phyloP scores from a whole-genome alignment of 2,797 vertebrate species.

The Tinamus major region DNA sequence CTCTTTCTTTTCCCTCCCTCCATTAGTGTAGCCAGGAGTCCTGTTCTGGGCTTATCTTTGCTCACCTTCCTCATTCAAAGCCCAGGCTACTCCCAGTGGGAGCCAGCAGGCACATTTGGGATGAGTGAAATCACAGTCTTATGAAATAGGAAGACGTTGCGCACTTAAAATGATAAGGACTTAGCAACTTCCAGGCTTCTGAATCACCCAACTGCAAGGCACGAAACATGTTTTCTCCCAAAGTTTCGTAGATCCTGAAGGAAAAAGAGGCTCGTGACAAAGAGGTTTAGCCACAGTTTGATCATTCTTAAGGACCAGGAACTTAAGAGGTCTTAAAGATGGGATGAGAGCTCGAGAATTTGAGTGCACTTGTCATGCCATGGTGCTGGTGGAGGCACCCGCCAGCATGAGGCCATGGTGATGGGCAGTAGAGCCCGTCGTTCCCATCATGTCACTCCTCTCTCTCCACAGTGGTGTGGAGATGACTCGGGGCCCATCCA shows the following conservation, averaged over 20 bases:
- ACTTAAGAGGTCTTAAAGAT: conserved; percentile 15
- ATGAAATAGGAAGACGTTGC: fast-evolving
- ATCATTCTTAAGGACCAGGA: conserved; percentile 28
- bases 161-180: not conserved
- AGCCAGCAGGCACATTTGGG: not conserved
- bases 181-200: not conserved
- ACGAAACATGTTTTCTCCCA: not conserved
- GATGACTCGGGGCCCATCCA: conserved; percentile 56
- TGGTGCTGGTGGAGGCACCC: not conserved
- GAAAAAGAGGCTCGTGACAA: conserved; percentile 13
- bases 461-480: not conserved
- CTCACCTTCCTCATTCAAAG: not conserved
- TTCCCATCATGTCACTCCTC: fast-evolving
- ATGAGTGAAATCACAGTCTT: not conserved
- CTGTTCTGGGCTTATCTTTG: not conserved
- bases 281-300: not conserved
- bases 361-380: not conserved
- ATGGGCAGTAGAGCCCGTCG: not conserved
- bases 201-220: not conserved
- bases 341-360: not conserved
- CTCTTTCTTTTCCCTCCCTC: not conserved
- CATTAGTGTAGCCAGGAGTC: not conserved
- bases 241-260: conserved; percentile 1
- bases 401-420: fast-evolving
- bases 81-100: fast-evolving